These are phyloP conservation scores for Rotaria macrura DNA, from an alignment of 2,888 invertebrate genomes.

Conservation along the genomic window DNA sequence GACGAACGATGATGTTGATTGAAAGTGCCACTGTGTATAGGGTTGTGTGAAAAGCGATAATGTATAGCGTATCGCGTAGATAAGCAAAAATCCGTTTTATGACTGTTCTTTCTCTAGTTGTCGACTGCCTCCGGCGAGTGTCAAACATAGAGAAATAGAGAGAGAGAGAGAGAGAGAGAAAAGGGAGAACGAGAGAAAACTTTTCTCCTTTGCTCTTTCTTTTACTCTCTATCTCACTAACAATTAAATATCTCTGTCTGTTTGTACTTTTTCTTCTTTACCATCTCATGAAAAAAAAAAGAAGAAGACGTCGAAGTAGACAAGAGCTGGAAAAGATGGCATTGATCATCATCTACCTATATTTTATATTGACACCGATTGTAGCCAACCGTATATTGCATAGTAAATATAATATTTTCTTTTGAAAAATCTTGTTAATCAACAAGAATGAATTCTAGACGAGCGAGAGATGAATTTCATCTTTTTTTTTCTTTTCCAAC, in stretches of 20 bases:
- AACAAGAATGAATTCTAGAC: not conserved
- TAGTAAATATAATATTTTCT: not conserved
- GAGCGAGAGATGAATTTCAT: not conserved
- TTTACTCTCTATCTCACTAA: not conserved
- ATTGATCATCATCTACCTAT: not conserved
- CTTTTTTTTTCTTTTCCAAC: not conserved
- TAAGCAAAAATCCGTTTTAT: conserved; percentile 12
- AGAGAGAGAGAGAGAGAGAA: not conserved
- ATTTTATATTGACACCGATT: not conserved
- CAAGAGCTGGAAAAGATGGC: not conserved
- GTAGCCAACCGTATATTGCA: not conserved
- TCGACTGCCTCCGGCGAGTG: not conserved
- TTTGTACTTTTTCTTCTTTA: not conserved
- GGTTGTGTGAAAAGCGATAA: not conserved
- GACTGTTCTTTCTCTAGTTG: not conserved
- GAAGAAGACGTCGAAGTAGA: not conserved
- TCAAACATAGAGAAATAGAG: not conserved
- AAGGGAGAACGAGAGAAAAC: not conserved
- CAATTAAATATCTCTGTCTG: not conserved
- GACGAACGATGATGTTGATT: not conserved
- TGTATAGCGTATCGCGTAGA: conserved; percentile 7
- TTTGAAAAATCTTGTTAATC: not conserved
- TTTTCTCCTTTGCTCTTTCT: not conserved
- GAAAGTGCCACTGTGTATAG: not conserved
- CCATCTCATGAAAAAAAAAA: not conserved